Conservation (phyloP, 2,797 vertebrate species). For the Aldrovandia affinis region DNA sequence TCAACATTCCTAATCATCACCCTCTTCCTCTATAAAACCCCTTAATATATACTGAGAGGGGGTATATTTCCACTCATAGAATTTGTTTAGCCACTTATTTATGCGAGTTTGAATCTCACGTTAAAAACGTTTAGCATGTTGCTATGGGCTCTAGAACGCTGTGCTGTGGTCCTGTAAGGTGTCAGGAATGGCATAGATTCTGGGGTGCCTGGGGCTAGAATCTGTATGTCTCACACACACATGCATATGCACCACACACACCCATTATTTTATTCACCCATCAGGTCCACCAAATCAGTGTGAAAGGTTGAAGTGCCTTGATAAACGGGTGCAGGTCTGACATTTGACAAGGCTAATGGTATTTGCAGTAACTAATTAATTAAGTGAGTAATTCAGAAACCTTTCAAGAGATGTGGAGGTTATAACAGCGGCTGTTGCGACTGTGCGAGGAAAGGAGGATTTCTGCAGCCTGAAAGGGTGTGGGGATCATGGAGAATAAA, state of each 20-base stretch:
- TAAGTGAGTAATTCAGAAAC: background rate
- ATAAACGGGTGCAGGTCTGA: too few species aligned
- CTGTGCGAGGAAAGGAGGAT: background rate
- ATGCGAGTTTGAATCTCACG: too few species aligned
- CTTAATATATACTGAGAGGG: background rate
- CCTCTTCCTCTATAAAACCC: background rate
- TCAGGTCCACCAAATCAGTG: background rate
- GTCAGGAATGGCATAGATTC: too few species aligned
- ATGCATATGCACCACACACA: background rate
- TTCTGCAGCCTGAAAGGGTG: too few species aligned
- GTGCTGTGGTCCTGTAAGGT: background rate
- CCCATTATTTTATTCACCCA: background rate
- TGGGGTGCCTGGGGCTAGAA: background rate
- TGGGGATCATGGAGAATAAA: background rate
- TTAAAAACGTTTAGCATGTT: background rate
- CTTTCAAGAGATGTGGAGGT: too few species aligned
- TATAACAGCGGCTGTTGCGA: background rate
- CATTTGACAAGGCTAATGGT: too few species aligned
- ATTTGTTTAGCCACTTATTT: background rate
- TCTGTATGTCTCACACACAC: background rate
- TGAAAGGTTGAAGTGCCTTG: too few species aligned
- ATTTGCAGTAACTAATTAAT: background rate
- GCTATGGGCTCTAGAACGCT: background rate
- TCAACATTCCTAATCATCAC: constrained; percentile 22
- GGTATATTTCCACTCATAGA: background rate